Evolutionary conservation across 2,113 vertebrate species (phyloP).

Genomic region (mouse (Mus musculus)): DNA sequence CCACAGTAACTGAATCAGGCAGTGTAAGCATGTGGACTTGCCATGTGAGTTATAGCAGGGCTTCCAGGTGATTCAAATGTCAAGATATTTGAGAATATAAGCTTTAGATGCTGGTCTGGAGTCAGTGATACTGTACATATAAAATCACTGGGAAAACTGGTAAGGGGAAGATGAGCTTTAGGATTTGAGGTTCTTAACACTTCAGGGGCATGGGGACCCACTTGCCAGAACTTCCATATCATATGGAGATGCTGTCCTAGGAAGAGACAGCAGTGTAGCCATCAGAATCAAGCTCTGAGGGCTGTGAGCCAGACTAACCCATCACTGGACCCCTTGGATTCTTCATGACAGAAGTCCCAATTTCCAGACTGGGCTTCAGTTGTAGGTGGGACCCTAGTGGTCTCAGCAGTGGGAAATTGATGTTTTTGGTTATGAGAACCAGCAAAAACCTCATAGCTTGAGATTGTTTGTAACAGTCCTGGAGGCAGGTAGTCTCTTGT

Average conservation of each 20-base stretch:
- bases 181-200: conserved; percentile 16
- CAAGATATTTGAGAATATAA: conserved; percentile 22
- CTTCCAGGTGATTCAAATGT: background rate
- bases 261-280: background rate
- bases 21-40: background rate
- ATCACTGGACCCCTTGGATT: background rate
- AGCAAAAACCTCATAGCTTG: background rate
- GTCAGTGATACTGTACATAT: background rate
- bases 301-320: background rate
- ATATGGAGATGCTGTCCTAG: background rate
- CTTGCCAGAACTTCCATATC: conserved; percentile 6
- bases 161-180: background rate
- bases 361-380: background rate
- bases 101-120: background rate
- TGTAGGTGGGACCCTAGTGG: conserved; percentile 14
- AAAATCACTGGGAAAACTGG: conserved; percentile 27
- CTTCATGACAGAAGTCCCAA: background rate
- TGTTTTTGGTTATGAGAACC: conserved; percentile 4
- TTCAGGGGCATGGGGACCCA: background rate
- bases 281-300: background rate
- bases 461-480: conserved; percentile 24
- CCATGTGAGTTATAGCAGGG: conserved; percentile 1
- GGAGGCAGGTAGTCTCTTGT: background rate
- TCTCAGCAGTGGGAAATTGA: background rate
- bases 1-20: background rate